Evolutionary conservation across 1,140 invertebrate species (phyloP).

Genomic region (Lepidotrigona ventralis): DNA sequence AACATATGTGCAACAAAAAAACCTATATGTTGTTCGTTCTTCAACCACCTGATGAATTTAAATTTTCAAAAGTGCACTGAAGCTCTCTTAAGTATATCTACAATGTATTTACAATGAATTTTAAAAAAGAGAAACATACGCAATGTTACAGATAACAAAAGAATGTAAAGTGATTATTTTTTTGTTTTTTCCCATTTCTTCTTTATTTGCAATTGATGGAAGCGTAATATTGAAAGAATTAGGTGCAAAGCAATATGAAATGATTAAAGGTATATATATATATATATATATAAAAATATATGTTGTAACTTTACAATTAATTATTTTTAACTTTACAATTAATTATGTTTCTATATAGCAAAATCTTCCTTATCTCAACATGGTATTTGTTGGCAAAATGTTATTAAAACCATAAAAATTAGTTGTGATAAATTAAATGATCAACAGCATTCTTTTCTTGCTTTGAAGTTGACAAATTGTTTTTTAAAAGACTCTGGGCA

Average conservation of each 20-base stretch:
- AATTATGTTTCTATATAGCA: constrained; percentile 49
- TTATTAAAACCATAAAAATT: constrained; percentile 79
- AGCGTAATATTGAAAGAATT: constrained; percentile 64
- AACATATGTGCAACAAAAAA: neutral
- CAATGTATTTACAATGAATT: neutral
- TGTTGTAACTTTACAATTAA: constrained; percentile 6
- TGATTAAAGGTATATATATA: constrained; percentile 21
- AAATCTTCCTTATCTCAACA: constrained; percentile 80
- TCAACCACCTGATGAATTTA: neutral
- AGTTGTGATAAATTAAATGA: constrained; percentile 83
- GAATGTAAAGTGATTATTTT: constrained; percentile 1
- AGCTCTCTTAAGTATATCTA: neutral
- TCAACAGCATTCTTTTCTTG: constrained; percentile 82
- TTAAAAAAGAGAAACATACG: neutral
- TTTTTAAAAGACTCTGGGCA: constrained; percentile 84
- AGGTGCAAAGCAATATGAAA: constrained; percentile 68
- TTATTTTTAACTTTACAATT: neutral
- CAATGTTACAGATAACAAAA: neutral
- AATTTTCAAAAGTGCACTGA: neutral
- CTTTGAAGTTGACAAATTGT: constrained; percentile 85
- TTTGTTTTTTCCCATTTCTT: constrained; percentile 20
- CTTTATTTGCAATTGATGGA: constrained; percentile 43
- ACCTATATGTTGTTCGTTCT: neutral
- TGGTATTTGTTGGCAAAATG: constrained; percentile 84
- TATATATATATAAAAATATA: neutral